Conservation (phyloP, 2,797 vertebrate genomes). For the Sebastes dallii region DNA sequence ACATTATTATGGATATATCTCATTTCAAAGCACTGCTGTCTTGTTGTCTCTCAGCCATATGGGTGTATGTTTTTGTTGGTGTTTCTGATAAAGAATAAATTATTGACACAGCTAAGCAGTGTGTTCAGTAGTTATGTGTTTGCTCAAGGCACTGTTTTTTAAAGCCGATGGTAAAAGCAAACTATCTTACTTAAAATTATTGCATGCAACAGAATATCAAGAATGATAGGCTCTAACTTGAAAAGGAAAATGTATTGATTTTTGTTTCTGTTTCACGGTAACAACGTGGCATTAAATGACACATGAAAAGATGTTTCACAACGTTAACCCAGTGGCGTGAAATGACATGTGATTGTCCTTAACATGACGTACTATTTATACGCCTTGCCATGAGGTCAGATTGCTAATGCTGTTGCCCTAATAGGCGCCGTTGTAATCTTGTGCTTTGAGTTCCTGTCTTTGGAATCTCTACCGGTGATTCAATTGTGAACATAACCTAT, state of each 20-base stretch:
- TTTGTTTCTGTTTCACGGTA: background rate
- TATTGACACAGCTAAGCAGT: background rate
- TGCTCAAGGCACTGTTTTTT: background rate
- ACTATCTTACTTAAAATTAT: background rate
- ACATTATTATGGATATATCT: too few species aligned
- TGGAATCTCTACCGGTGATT: constrained; percentile 2
- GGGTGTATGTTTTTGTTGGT: background rate
- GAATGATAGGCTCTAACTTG: background rate
- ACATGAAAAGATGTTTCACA: background rate
- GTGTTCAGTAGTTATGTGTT: background rate
- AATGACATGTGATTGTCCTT: background rate
- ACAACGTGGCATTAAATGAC: background rate
- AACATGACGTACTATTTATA: background rate
- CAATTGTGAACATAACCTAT: background rate
- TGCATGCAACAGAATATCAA: background rate
- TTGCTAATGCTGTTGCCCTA: background rate
- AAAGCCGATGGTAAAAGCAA: background rate
- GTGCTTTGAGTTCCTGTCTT: background rate
- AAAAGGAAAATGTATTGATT: background rate
- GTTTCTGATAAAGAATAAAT: background rate
- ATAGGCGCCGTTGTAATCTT: background rate
- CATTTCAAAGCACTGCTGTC: background rate
- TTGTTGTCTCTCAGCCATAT: background rate
- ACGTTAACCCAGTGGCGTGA: background rate
- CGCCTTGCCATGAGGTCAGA: background rate